These are phyloP conservation scores for Antrozous pallidus DNA, from an alignment of 2,797 vertebrate genomes.

Conservation along the genomic window DNA sequence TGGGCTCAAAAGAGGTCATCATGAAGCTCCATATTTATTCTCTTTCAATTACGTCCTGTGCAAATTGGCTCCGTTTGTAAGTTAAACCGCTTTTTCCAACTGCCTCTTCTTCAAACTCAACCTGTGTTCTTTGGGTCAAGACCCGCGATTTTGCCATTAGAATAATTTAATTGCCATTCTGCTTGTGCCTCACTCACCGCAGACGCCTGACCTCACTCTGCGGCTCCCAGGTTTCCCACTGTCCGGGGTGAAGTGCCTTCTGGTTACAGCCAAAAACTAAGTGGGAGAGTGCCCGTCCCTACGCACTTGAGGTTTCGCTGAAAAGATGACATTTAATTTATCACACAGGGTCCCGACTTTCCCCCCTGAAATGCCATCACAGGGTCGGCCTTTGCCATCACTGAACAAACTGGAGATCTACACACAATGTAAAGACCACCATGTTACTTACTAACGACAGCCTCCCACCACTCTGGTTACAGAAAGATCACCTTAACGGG, in stretches of 20 bases:
- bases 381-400: slow-evolving; percentile 52
- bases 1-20: slow-evolving; percentile 39
- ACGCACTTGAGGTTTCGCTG: neutral
- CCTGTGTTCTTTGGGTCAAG: slow-evolving; percentile 56
- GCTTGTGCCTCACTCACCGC: slow-evolving; percentile 52
- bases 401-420: slow-evolving; percentile 61
- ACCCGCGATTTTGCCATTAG: slow-evolving; percentile 65
- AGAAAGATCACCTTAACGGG: slow-evolving; percentile 56
- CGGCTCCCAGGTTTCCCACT: slow-evolving; percentile 45
- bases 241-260: slow-evolving; percentile 61
- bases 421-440: slow-evolving; percentile 60
- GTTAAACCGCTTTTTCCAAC: slow-evolving; percentile 66
- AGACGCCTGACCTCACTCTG: slow-evolving; percentile 56
- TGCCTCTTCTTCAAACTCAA: slow-evolving; percentile 67
- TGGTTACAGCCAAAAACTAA: slow-evolving; percentile 28
- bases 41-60: slow-evolving; percentile 70
- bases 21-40: slow-evolving; percentile 63
- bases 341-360: slow-evolving; percentile 58
- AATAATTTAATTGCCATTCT: slow-evolving; percentile 68
- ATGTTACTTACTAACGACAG: slow-evolving; percentile 49
- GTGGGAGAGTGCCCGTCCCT: neutral
- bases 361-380: slow-evolving; percentile 53
- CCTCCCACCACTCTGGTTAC: slow-evolving; percentile 61
- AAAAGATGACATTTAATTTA: slow-evolving; percentile 76
- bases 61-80: slow-evolving; percentile 54